These are phyloP conservation scores for Griposia aprilina DNA, from an alignment of 2,888 invertebrate species.

Conservation along the genomic window DNA sequence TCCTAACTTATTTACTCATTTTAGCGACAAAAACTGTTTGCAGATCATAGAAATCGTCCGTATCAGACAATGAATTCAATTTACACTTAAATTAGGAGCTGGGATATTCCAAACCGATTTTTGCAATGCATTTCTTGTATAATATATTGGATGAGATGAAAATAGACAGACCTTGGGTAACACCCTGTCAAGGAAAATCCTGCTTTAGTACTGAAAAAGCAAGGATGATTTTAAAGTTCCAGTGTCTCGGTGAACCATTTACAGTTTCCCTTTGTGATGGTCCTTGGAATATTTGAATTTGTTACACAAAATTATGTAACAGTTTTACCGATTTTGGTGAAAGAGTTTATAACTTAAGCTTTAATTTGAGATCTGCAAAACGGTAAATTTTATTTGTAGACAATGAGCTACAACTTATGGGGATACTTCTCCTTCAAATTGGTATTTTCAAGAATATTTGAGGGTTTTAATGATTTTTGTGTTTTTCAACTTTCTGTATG, in stretches of 20 bases:
- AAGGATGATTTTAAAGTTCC: constrained; percentile 39
- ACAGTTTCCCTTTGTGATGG: constrained; percentile 47
- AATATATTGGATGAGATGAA: constrained; percentile 41
- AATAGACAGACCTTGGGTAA: constrained; percentile 40
- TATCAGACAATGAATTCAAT: constrained; percentile 43
- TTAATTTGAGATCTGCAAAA: constrained; percentile 30
- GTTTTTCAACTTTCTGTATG: background rate
- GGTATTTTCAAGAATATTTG: background rate
- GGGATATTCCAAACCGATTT: constrained; percentile 50
- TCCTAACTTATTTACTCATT: background rate
- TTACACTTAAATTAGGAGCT: constrained; percentile 38
- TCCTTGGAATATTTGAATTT: constrained; percentile 61
- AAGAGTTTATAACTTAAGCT: constrained; percentile 9
- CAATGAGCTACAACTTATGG: background rate
- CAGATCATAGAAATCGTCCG: background rate
- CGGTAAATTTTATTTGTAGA: constrained; percentile 26
- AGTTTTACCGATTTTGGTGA: constrained; percentile 21
- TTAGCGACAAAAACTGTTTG: background rate
- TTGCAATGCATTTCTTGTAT: constrained; percentile 59
- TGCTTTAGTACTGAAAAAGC: constrained; percentile 7
- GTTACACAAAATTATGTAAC: constrained; percentile 57
- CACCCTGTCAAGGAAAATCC: constrained; percentile 26
- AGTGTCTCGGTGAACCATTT: constrained; percentile 18
- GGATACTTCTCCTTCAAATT: background rate
- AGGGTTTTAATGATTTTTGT: background rate